These are phyloP conservation scores for Cricetomys ansorgei DNA, from an alignment of 2,113 vertebrate species.

Conservation along the genomic window DNA sequence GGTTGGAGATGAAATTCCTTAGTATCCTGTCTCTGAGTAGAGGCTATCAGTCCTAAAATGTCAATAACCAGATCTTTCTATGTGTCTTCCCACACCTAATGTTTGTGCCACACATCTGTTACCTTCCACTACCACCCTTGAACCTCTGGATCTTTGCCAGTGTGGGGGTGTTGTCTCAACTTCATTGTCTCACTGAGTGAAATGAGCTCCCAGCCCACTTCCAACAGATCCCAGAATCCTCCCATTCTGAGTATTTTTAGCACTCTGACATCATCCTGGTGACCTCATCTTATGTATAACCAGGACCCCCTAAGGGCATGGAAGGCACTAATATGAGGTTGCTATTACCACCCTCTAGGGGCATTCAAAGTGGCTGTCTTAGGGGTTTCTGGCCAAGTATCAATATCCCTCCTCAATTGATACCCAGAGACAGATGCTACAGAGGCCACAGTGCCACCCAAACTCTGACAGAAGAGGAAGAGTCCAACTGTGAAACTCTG, in stretches of 20 bases:
- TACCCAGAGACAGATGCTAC: background rate
- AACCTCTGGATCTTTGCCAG: background rate
- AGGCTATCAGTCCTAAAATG: background rate
- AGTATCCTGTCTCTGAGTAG: constrained; percentile 3
- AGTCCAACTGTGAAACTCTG: constrained; percentile 67
- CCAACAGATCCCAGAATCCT: background rate
- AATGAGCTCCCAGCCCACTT: background rate
- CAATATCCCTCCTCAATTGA: background rate
- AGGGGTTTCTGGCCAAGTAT: background rate
- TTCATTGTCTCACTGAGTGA: background rate
- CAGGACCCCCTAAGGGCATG: no score
- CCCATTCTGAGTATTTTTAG: background rate
- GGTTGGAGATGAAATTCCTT: constrained; percentile 13
- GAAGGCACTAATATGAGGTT: background rate
- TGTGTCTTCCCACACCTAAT: background rate
- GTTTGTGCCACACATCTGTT: background rate
- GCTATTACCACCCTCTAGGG: background rate
- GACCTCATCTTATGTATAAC: background rate
- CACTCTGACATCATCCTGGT: background rate
- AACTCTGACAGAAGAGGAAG: background rate
- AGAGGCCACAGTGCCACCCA: background rate
- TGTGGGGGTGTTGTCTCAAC: background rate
- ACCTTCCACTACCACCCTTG: background rate
- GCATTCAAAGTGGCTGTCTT: background rate
- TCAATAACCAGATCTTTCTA: background rate